A percentile compares a stretch with the other conserved stretches of the same genome.
These are phyloP conservation scores for Coptotermes formosanus DNA, from an alignment of 1,140 invertebrate species.

Conservation along the genomic window DNA sequence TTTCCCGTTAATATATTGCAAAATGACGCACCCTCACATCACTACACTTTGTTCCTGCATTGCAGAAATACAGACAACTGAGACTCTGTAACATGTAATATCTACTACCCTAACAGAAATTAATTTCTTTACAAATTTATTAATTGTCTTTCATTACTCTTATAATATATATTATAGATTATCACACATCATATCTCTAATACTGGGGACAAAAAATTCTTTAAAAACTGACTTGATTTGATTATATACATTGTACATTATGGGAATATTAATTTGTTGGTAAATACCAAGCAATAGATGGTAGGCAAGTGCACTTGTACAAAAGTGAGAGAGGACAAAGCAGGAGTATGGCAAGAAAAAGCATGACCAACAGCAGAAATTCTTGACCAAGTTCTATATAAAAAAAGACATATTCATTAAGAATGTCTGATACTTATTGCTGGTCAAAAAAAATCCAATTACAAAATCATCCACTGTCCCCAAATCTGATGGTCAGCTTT, in stretches of 20 bases:
- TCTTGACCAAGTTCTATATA: not conserved
- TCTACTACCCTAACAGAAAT: not conserved
- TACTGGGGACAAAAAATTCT: not conserved
- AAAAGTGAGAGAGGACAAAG: not conserved
- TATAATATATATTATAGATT: conserved; percentile 13
- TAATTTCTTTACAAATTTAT: not conserved
- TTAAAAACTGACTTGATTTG: not conserved
- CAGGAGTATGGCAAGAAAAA: not conserved
- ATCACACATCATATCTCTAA: conserved; percentile 1
- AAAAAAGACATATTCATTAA: not conserved
- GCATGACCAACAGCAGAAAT: not conserved
- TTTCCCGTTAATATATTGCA: not conserved
- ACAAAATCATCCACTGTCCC: no score
- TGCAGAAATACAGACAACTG: conserved; percentile 15
- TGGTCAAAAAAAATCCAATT: no score
- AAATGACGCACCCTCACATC: not conserved
- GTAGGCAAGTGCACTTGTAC: not conserved
- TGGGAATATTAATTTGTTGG: not conserved
- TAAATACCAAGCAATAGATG: not conserved
- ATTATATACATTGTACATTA: not conserved
- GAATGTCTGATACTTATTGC: no score
- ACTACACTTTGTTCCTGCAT: not conserved
- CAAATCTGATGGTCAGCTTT: not conserved
- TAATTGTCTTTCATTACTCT: conserved; percentile 22
- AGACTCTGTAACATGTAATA: not conserved